phyloP scores from a whole-genome alignment of 1,140 invertebrate genomes.

The Phocides pigmalion region DNA sequence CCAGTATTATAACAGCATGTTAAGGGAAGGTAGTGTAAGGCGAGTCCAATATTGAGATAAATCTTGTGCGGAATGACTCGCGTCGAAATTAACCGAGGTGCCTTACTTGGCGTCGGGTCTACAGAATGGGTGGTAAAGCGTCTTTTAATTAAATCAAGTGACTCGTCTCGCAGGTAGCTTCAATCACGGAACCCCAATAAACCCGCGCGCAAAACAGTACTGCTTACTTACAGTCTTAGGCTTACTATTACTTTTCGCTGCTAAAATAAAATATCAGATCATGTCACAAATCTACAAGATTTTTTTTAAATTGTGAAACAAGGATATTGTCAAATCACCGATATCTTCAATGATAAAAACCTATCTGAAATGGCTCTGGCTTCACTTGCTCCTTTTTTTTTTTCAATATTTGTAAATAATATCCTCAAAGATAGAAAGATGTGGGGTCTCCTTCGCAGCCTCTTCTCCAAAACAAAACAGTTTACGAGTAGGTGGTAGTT shows the following conservation, averaged over 20 bases:
- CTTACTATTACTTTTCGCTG: conserved; percentile 22
- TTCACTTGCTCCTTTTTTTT: too few species aligned
- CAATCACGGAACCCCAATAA: conserved; percentile 82
- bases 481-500: conserved; percentile 10
- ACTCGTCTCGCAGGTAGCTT: conserved; percentile 78
- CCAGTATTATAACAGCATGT: conserved; percentile 27
- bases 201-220: conserved; percentile 59
- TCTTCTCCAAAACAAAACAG: background rate
- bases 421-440: too few species aligned
- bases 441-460: too few species aligned
- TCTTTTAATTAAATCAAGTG: conserved; percentile 83
- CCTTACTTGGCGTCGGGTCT: conserved; percentile 63
- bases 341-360: too few species aligned
- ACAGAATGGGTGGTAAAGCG: conserved; percentile 76
- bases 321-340: too few species aligned
- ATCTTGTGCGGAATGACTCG: conserved; percentile 69
- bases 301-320: too few species aligned
- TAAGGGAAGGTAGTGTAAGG: conserved; percentile 39
- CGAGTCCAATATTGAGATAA: conserved; percentile 75
- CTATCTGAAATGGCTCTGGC: too few species aligned
- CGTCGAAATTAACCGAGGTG: conserved; percentile 73
- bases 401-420: too few species aligned
- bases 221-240: conserved; percentile 45
- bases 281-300: too few species aligned
- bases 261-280: too few species aligned